These are phyloP conservation scores for Clepsis dumicolana DNA, from an alignment of 2,888 invertebrate genomes.

Conservation along the genomic window DNA sequence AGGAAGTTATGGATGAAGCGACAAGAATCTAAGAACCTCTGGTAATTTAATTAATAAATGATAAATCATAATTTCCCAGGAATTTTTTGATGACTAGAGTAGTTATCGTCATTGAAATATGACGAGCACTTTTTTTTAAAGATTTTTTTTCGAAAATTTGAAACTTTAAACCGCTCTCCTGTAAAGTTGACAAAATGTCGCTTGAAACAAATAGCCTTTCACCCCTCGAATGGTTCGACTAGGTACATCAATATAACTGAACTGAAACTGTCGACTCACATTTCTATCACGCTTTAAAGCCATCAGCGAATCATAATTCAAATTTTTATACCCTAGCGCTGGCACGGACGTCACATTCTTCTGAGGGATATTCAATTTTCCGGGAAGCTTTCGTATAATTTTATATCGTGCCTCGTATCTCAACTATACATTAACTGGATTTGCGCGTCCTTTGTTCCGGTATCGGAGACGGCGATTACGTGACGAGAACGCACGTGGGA, in stretches of 20 bases:
- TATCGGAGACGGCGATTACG: constrained; percentile 43
- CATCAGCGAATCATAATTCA: constrained; percentile 29
- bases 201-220: too few species aligned
- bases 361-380: constrained; percentile 69
- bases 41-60: too few species aligned
- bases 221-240: too few species aligned
- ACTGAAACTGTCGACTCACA: constrained; percentile 11
- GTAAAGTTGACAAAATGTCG: too few species aligned
- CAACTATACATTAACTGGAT: constrained; percentile 47
- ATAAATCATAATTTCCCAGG: too few species aligned
- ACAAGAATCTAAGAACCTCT: too few species aligned
- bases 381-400: constrained; percentile 60
- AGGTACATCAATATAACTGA: background rate
- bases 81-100: too few species aligned
- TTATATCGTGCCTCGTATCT: constrained; percentile 52
- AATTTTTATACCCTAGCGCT: constrained; percentile 17
- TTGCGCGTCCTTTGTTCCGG: constrained; percentile 53
- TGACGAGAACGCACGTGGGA: constrained; percentile 20
- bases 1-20: too few species aligned
- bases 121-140: too few species aligned
- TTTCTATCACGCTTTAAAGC: constrained; percentile 26
- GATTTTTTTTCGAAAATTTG: too few species aligned
- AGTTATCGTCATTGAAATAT: too few species aligned
- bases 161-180: too few species aligned
- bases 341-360: constrained; percentile 16